These are phyloP conservation scores for Serinus canaria DNA, from an alignment of 2,113 vertebrate species.

Conservation along the genomic window DNA sequence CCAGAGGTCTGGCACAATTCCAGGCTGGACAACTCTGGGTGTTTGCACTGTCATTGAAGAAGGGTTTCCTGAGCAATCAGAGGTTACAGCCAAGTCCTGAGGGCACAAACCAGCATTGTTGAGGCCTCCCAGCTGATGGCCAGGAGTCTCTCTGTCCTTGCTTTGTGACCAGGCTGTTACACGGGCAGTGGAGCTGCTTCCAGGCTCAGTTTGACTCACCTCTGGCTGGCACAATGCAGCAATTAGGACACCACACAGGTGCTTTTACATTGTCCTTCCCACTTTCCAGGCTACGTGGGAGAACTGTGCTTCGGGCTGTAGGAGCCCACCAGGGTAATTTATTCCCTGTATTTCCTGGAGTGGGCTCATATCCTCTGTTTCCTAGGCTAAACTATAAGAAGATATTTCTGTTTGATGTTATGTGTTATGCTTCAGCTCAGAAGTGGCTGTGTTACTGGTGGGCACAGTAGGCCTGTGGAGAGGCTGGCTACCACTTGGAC, in stretches of 20 bases:
- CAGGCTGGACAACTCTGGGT: neutral
- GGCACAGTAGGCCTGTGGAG: neutral
- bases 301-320: neutral
- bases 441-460: neutral
- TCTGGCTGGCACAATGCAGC: neutral
- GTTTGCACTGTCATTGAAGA: neutral
- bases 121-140: neutral
- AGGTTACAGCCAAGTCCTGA: neutral
- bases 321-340: neutral
- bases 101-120: neutral
- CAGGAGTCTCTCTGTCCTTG: neutral
- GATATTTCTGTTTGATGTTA: neutral
- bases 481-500: neutral
- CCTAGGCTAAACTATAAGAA: neutral
- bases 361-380: neutral
- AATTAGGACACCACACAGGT: accelerated
- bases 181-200: neutral
- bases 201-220: neutral
- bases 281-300: neutral
- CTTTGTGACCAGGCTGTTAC: neutral
- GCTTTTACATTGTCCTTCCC: neutral
- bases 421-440: neutral
- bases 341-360: neutral
- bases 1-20: neutral
- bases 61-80: neutral